These are phyloP conservation scores for Nomia melanderi DNA, from an alignment of 1,140 invertebrate genomes.

Conservation along the genomic window DNA sequence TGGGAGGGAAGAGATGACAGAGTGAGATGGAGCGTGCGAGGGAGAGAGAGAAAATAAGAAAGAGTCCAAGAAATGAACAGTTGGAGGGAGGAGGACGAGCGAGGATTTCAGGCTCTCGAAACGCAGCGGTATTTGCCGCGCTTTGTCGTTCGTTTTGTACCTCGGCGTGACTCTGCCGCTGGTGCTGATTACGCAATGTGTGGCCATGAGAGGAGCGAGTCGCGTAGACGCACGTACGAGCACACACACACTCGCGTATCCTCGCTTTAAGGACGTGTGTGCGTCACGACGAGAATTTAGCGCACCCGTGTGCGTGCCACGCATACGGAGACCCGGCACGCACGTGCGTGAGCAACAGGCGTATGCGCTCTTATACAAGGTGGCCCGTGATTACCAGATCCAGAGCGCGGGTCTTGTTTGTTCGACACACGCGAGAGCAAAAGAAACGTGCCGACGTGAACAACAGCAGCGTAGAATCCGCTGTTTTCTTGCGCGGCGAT, in stretches of 20 bases:
- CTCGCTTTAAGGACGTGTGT: conserved; percentile 59
- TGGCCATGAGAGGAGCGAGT: conserved; percentile 77
- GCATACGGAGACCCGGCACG: conserved; percentile 33
- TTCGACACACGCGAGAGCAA: too few relatives aligned
- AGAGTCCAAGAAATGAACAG: too few relatives aligned
- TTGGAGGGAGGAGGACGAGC: conserved; percentile 36
- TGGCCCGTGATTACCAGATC: not conserved
- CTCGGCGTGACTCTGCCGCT: conserved; percentile 70
- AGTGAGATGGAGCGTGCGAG: too few relatives aligned
- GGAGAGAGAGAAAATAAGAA: too few relatives aligned
- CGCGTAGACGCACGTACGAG: conserved; percentile 48
- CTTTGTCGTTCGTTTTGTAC: conserved; percentile 74
- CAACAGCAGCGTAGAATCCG: not conserved
- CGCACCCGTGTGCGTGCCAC: conserved; percentile 36
- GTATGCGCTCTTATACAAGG: not conserved
- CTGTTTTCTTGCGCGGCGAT: conserved; percentile 12
- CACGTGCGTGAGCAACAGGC: conserved; percentile 42
- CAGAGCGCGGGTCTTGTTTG: too few relatives aligned
- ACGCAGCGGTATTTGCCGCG: conserved; percentile 69
- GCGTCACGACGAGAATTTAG: conserved; percentile 47
- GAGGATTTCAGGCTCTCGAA: conserved; percentile 58
- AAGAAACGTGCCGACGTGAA: too few relatives aligned
- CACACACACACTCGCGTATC: conserved; percentile 23
- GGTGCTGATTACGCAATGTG: conserved; percentile 78
- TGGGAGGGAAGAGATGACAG: conserved; percentile 10